A percentile compares a stretch with the other conserved stretches of the same genome.
Conservation (phyloP, 1,140 invertebrate species). For the Microplitis demolitor region DNA sequence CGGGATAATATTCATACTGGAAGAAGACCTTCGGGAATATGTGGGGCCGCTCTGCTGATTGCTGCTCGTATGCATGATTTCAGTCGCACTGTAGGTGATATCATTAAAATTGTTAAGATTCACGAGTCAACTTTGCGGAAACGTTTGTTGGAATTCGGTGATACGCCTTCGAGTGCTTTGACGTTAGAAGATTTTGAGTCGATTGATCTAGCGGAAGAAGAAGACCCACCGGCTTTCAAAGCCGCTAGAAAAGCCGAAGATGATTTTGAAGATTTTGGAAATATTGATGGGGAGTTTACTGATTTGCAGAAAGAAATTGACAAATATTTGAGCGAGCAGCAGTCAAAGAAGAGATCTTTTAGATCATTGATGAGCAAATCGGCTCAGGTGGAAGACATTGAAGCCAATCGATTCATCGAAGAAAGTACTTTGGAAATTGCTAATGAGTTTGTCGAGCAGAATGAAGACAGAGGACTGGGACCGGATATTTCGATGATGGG, state of each 20-base stretch:
- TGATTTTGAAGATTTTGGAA: constrained; percentile 70
- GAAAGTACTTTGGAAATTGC: constrained; percentile 66
- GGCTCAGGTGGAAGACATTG: constrained; percentile 50
- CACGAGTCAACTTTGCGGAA: constrained; percentile 93
- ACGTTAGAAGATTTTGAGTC: constrained; percentile 97
- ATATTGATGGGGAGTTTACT: constrained; percentile 65
- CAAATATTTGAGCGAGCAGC: constrained; percentile 59
- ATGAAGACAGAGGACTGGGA: constrained; percentile 41
- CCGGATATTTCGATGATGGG: constrained; percentile 59
- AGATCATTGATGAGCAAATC: constrained; percentile 31
- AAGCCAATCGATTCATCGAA: constrained; percentile 64
- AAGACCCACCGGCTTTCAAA: constrained; percentile 95
- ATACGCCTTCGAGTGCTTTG: constrained; percentile 81
- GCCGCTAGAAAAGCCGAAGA: constrained; percentile 85
- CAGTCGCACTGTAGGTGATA: constrained; percentile 82
- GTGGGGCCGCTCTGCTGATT: constrained; percentile 95
- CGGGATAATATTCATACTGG: constrained; percentile 96
- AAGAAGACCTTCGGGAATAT: constrained; percentile 91
- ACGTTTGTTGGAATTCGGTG: constrained; percentile 92
- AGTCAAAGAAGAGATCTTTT: constrained; percentile 58
- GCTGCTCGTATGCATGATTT: constrained; percentile 93
- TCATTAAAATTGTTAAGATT: constrained; percentile 96
- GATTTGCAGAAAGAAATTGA: constrained; percentile 78
- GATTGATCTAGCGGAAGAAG: constrained; percentile 94
- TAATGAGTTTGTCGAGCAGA: constrained; percentile 52